Evolutionary conservation across 2,113 vertebrate species (phyloP), one percentile per base, ranked within the genome.

Genomic region (Callionymus lyra): DNA sequence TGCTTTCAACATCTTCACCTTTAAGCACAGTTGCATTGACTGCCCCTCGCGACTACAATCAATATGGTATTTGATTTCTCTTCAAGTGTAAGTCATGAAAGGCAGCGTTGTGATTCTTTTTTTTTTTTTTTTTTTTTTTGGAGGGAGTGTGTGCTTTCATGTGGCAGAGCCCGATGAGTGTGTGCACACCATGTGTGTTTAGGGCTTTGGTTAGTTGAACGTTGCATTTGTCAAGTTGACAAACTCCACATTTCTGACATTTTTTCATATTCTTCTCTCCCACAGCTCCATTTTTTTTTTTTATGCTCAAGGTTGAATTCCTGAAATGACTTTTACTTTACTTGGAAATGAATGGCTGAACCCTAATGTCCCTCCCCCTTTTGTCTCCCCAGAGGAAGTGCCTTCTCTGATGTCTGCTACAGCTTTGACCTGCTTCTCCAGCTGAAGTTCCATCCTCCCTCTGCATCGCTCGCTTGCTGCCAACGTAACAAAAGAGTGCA

Each of bases 361-460:
- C 21, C n/a, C 8, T 5, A 27, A 27, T 53, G n/a, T 43, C 80
- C 80, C 59, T 79, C 65, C 66, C 72, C 59, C 72, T 63, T 68
- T 53, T 68, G 33, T 64, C 69, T 60, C 67, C 68, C 38, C 56
- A 82, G 82, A 80, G 78, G 76, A 81, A 79, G 83, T 83, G 82
- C 79, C 82, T 84, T 86, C 77, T 73, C 81, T 84, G 76, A 82
- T 80, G 70, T 83, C 76, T 82, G 83, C 84, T 77, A 82, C 84
- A 83, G 84, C 84, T 86, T 85, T 73, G 80, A 84, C 69, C 82
- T 73, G 84, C 84, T 83, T 84, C 64, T 83, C 74, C 82, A 74
- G 81, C 82, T 76, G 74, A 81, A 79, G 72, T 80, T 61, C 78
- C 65, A 73, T 78, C 81, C 63, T 53, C 51, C 36, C 71, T 69